These are phyloP conservation scores for Nephotettix cincticeps DNA, from an alignment of 1,140 invertebrate genomes.

Conservation along the genomic window DNA sequence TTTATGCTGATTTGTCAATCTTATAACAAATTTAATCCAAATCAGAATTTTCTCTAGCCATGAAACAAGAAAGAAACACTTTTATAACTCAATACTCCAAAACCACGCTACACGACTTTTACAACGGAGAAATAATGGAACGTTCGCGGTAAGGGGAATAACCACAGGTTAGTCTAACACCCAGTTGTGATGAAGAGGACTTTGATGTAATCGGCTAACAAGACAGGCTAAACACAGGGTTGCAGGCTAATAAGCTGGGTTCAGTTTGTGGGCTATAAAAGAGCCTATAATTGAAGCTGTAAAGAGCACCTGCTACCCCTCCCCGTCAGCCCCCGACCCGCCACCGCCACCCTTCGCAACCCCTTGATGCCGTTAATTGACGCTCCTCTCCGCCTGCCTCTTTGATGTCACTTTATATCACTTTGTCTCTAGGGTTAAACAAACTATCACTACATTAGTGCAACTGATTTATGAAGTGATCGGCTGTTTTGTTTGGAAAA, in stretches of 20 bases:
- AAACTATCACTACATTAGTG: neutral
- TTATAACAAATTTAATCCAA: too few relatives aligned
- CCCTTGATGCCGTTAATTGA: neutral
- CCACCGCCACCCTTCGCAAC: neutral
- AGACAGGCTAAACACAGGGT: neutral
- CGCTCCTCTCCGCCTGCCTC: neutral
- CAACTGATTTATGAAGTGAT: too few relatives aligned
- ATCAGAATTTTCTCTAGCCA: too few relatives aligned
- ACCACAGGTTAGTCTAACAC: neutral
- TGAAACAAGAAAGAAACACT: too few relatives aligned
- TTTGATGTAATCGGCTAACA: too few relatives aligned
- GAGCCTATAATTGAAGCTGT: constrained; percentile 4
- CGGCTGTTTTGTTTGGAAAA: too few relatives aligned
- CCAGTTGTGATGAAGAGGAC: neutral
- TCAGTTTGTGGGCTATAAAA: constrained; percentile 17
- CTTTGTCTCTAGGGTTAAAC: neutral
- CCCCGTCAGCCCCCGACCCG: too few relatives aligned
- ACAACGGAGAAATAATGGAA: too few relatives aligned
- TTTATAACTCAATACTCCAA: too few relatives aligned
- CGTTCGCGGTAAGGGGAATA: too few relatives aligned
- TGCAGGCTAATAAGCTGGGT: constrained; percentile 3
- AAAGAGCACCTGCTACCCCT: neutral
- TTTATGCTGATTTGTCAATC: too few relatives aligned
- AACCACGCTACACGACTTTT: too few relatives aligned
- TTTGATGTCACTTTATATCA: neutral